Base-by-base conservation (phyloP, 2,113 vertebrate genomes). In the Gavialis gangeticus region DNA sequence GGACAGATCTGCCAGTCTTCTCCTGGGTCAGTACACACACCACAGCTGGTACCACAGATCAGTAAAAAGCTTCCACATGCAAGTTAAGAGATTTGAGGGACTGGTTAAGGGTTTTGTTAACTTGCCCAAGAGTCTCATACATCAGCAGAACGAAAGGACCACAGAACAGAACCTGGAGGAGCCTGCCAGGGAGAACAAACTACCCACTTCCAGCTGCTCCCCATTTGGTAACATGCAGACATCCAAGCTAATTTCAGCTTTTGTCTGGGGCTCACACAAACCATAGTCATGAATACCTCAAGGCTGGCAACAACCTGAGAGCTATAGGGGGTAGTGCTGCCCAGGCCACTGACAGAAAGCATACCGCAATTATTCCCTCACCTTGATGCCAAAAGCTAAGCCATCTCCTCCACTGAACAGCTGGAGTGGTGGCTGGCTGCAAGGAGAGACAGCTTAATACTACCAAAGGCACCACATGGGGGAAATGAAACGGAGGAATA, bases 241-340 rank as follows among this genome's bases (percentile, higher is more conserved):
- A 10, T 59, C 87, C 46, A 75, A 93, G 64, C 69, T 71, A 34
- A 18, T 67, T 9, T 30, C n/a, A 30, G 60, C 60, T 62, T 62
- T 62, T 25, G 12, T 62, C 60, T 0, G 1, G 60, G 37, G 16
- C 4, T 89, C 75, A 25, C 25, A 73, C 66, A 58, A 28, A 55
- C 6, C 5, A 8, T 63, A n/a, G 46, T 25, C n/a, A 6, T 0
- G 0, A 22, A 30, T 13, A 18, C 3, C 10, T 81, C 9, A 0
- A 64, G 16, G 3, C 0, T 18, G 30, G 34, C 78, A 46, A 46
- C 46, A 46, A 46, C 46, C 46, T 9, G 37, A 64, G 37, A 56
- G 46, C 56, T 12, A 6, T 66, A 75, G 28, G 17, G 37, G 81
- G 24, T n/a, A 24, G 22, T 58, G 12, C 2, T 37, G 34, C 24